Base-by-base conservation (phyloP, 2,113 vertebrate species). In the Ceuthmochares aereus region DNA sequence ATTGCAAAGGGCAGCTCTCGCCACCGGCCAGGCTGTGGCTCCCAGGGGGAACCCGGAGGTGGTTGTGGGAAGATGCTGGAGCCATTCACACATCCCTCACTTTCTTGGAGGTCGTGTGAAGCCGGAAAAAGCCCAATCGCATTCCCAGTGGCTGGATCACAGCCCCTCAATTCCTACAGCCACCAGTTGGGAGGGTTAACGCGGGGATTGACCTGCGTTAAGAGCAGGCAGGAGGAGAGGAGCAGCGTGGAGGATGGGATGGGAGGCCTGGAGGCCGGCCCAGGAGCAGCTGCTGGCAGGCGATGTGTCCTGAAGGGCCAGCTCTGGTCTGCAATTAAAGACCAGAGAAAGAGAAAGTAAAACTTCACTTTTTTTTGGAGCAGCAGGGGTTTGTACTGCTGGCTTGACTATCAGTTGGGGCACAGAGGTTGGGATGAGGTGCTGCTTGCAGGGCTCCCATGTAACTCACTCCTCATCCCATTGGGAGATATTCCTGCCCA, bases 271-370 rank as follows among this genome's bases (percentile, higher is more conserved):
- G 95, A 88, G 81, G 27, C 10, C 15, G 67, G 84, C 90, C 92
- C 34, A 0, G 91, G 60, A 94, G 88, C 95, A 76, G 91, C 88
- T 83, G 92, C 94, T 96, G 95, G 90, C 95, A 96, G 78, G 66
- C 12, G 0, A 14, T 12, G 17, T 0, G 12, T 59, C 81, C 64
- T 58, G 55, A 26, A 68, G 64, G 83, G 64, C 81, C 67, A 51
- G 87, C 78, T 97, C 93, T 96, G 92, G 79, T 94, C 87, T 91
- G 75, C 72, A 86, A 16, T 74, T 88, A 84, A 87, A 93, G 64
- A 68, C 42, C 68, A 26, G 77, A 52, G 94, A 86, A 96, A 97
- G 93, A 86, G 95, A 96, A 96, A 95, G 83, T 84, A 93, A 97
- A 96, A 95, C 78, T 72, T 70, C 37, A 1, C 13, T 49, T 74